These are phyloP conservation scores for Parnassius glacialis DNA, from an alignment of 2,888 invertebrate species.

Conservation along the genomic window DNA sequence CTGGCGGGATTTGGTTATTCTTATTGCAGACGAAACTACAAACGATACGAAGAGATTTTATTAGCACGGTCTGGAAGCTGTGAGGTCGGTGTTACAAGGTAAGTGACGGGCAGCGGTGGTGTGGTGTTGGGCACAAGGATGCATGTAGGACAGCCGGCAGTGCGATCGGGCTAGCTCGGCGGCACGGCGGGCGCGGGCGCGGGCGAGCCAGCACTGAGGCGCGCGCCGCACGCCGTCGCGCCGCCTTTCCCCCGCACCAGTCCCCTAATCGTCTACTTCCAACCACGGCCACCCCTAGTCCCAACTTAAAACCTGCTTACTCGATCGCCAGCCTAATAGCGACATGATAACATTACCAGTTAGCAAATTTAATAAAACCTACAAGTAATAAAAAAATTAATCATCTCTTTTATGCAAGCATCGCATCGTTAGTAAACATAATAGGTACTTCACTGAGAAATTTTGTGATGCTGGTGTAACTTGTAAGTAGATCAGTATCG, in stretches of 20 bases:
- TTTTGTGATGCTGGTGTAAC: too few relatives aligned
- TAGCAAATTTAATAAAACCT: neutral
- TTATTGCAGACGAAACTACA: constrained; percentile 17
- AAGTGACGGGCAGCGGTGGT: constrained; percentile 62
- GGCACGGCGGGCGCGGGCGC: constrained; percentile 75
- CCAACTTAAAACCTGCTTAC: constrained; percentile 11
- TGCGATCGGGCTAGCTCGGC: constrained; percentile 47
- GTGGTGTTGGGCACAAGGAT: constrained; percentile 74
- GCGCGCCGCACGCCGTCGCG: constrained; percentile 64
- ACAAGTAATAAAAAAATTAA: neutral
- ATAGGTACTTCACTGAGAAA: too few relatives aligned
- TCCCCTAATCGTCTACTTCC: constrained; percentile 27
- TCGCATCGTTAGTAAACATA: neutral
- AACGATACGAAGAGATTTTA: constrained; percentile 1
- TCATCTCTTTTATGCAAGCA: neutral
- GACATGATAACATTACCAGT: constrained; percentile 3
- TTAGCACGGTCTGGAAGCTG: neutral
- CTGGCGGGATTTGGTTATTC: constrained; percentile 7
- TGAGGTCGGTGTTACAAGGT: constrained; percentile 10
- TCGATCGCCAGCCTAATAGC: constrained; percentile 3
- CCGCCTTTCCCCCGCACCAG: constrained; percentile 41
- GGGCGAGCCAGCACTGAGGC: constrained; percentile 75
- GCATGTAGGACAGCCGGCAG: constrained; percentile 51
- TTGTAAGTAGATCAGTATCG: too few relatives aligned
- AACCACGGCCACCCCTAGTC: constrained; percentile 37